phyloP scores from a whole-genome alignment of 1,140 invertebrate species.

The Drosophila kepulauana region DNA sequence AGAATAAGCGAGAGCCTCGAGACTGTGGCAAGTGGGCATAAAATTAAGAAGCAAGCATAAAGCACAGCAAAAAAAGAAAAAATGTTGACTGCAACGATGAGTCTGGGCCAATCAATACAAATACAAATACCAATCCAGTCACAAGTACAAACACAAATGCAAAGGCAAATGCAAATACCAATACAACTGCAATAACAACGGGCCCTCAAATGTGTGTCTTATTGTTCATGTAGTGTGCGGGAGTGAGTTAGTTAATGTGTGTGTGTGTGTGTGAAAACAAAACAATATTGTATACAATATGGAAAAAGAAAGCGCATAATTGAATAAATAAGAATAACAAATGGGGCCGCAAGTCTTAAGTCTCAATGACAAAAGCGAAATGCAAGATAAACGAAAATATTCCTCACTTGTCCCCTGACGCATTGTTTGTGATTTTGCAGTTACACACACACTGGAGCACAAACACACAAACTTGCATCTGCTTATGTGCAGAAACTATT shows the following conservation, averaged over 20 bases:
- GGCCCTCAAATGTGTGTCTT: conserved; percentile 33
- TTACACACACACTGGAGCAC: conserved; percentile 33
- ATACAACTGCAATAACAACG: conserved; percentile 49
- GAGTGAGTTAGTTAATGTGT: conserved; percentile 15
- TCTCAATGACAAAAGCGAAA: conserved; percentile 67
- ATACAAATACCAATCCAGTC: conserved; percentile 35
- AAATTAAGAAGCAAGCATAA: conserved; percentile 30
- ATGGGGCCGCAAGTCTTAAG: conserved; percentile 55
- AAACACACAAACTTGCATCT: background rate
- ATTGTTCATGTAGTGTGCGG: background rate
- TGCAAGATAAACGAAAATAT: conserved; percentile 65
- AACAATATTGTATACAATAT: conserved; percentile 67
- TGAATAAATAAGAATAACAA: conserved; percentile 82
- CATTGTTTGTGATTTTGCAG: conserved; percentile 77
- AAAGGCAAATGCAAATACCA: conserved; percentile 52
- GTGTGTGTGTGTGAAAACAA: conserved; percentile 67
- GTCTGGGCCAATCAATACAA: conserved; percentile 74
- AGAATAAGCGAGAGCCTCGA: conserved; percentile 42
- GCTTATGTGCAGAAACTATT: conserved; percentile 52
- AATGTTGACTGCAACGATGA: conserved; percentile 41
- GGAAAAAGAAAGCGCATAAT: conserved; percentile 80
- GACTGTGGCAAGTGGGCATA: conserved; percentile 35
- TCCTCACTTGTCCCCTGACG: conserved; percentile 36
- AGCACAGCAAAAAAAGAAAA: conserved; percentile 37
- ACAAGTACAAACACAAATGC: conserved; percentile 24